Base-by-base conservation (phyloP, 2,888 invertebrate species). In the Pteria penguin region DNA sequence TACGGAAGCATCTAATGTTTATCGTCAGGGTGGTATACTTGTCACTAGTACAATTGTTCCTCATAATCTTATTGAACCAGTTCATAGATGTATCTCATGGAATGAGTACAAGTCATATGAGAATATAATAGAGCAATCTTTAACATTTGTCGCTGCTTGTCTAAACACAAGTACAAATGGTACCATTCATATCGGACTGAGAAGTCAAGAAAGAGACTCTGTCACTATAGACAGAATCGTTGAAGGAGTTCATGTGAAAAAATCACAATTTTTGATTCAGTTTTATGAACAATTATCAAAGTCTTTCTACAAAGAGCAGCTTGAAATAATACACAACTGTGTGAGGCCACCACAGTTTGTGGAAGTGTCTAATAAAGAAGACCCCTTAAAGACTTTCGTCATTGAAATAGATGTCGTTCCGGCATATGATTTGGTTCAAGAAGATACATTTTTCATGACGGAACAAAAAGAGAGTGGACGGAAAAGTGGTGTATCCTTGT, bases 371-470 rank as follows among this genome's bases (percentile, higher is more conserved):
- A 52, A n/a, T 11, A 45, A 69, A 8, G 24, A 8, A 2, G 4
- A 18, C 1, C 57, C 32, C 45, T 0, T 31, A 32, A n/a, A 4
- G 22, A 4, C 67, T 1, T 45, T 75, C 31, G 79, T 84, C 11
- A 54, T 84, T 26, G 84, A 84, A 62, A 55, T 84, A 14, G 84
- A 84, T 75, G 74, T 84, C 32, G 75, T 80, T 18, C 81, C 84
- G 4, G 58, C 60, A 55, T 75, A 69, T 27, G 52, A 22, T 3
- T 31, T 76, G 4, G 66, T 82, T 24, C 33, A 60, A 36, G 73
- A 79, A 26, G 79, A 81, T 14, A 79, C 75, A 2, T 75, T 84
- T 61, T 77, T 74, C n/a, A 33, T 79, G 14, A 52, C 57, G 26
- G 22, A 14, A 32, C 57, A 75, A 2, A 45, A 69, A 4, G 26